These are phyloP conservation scores for Desmodus rotundus DNA, from an alignment of 2,113 vertebrate genomes.

Conservation along the genomic window DNA sequence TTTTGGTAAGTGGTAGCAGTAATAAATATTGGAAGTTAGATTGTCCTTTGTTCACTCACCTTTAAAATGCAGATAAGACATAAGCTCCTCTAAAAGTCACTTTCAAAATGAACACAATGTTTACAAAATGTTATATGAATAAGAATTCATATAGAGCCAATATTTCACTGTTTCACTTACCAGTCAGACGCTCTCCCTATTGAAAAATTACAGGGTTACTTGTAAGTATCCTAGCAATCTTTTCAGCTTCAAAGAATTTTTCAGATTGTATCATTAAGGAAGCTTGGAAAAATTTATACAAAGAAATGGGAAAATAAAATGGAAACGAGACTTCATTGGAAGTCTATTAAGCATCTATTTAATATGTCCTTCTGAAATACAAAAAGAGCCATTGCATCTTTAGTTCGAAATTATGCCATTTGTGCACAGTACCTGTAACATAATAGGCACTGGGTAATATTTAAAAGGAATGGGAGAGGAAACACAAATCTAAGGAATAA, in stretches of 20 bases:
- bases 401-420: neutral
- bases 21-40: neutral
- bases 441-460: neutral
- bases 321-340: neutral
- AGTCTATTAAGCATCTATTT: neutral
- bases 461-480: neutral
- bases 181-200: neutral
- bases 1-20: neutral
- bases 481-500: neutral
- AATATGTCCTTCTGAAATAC: neutral
- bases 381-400: neutral
- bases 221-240: neutral
- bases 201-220: neutral
- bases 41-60: neutral
- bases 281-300: neutral
- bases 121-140: neutral
- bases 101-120: neutral
- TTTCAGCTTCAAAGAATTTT: neutral
- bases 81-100: neutral
- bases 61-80: neutral
- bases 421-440: neutral
- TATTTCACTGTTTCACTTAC: neutral
- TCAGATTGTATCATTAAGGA: neutral
- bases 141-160: neutral
- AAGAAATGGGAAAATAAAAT: slow-evolving; percentile 18